A percentile compares a stretch with the other conserved stretches of the same genome.
Evolutionary conservation across 2,888 invertebrate genomes (phyloP).

Genomic region (Sarcophaga subvicina): DNA sequence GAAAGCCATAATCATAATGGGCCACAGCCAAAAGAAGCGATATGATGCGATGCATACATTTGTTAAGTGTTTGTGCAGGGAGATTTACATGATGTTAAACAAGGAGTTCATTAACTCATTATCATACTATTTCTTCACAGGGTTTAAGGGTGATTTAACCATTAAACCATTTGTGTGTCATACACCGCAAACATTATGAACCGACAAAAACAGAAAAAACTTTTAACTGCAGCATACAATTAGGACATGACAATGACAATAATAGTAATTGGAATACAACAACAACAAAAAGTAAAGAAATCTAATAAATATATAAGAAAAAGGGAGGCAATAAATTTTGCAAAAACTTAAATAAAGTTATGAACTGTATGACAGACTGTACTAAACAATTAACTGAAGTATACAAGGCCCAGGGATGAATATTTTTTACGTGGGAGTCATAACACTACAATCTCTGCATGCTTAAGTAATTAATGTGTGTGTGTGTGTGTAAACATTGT

Average conservation of each 20-base stretch:
- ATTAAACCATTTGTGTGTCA: too few relatives aligned
- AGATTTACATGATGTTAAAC: conserved; percentile 22
- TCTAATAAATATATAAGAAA: conserved; percentile 38
- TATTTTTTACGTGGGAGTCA: too few relatives aligned
- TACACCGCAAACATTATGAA: too few relatives aligned
- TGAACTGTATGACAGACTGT: conserved; percentile 51
- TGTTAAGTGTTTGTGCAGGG: too few relatives aligned
- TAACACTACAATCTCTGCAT: neutral
- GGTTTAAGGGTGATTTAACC: too few relatives aligned
- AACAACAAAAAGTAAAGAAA: conserved; percentile 8
- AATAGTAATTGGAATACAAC: conserved; percentile 53
- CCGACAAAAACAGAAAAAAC: too few relatives aligned
- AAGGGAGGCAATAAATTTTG: neutral
- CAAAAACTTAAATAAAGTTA: conserved; percentile 27
- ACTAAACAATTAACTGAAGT: conserved; percentile 49
- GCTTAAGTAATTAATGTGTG: too few relatives aligned
- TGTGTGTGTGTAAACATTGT: too few relatives aligned
- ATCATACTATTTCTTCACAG: conserved; percentile 15
- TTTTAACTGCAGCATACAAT: too few relatives aligned
- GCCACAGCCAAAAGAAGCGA: too few relatives aligned
- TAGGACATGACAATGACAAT: neutral
- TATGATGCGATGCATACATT: too few relatives aligned
- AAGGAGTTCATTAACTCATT: conserved; percentile 57
- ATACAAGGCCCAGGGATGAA: conserved; percentile 19
- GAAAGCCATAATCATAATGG: neutral